Evolutionary conservation across 2,113 vertebrate genomes (phyloP), one percentile per base, ranked within the genome.

Genomic region (Turnix velox): DNA sequence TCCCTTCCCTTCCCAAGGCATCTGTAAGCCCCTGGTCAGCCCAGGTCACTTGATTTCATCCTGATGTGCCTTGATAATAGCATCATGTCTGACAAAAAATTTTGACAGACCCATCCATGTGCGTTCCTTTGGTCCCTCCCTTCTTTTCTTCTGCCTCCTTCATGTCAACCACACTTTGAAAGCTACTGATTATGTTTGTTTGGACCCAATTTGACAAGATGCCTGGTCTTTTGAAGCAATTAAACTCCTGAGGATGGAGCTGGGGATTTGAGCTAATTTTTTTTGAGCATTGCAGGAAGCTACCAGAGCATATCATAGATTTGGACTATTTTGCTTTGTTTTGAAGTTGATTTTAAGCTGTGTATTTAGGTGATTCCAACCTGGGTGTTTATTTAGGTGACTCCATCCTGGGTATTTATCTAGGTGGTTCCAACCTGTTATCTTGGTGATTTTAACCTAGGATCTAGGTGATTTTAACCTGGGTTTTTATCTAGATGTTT

Each of bases 161-260:
- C 95, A 96, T 98, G 98, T 98, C 98, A 99, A 97, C 96, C 96
- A 94, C 95, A 97, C 98, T 98, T 98, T 98, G 98, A 98, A 99
- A 98, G 97, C 96, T 97, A 78, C 96, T 97, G 97, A 98, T 98
- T 97, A 98, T 97, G 96, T 97, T 98, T 98, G 97, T 98, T 98
- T 98, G 97, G 94, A 95, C 96, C 96, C 96, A 97, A 97, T 98
- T 98, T 98, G 98, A 98, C 98, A 98, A 98, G 98, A 98, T 97
- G 97, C 97, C 95, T 96, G 93, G 97, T 98, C 98, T 98, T 98
- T 98, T 98, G 98, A 98, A 98, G 98, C 98, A 99, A 99, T 99
- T 99, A 99, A 98, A 97, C 98, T 98, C 98, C 95, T 94, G 97
- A 98, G 98, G 97, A 97, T 97, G 97, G 96, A 96, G 97, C 97